Evolutionary conservation across 2,113 vertebrate genomes (phyloP).

Genomic region (Nothocercus julius): DNA sequence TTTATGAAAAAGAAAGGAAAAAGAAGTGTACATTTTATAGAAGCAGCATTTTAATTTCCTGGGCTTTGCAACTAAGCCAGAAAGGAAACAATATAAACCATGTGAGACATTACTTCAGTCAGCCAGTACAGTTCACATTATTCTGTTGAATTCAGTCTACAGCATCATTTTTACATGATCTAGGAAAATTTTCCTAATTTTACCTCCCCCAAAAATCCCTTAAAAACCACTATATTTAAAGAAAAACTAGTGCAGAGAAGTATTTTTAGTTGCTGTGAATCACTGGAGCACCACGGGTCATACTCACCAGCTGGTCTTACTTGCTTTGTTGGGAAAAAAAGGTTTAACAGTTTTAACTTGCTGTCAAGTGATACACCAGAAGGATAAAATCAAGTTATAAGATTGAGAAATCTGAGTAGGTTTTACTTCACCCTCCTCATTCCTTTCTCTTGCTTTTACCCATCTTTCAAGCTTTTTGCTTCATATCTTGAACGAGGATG

Average conservation of each 20-base stretch:
- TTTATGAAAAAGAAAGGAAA: neutral
- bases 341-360: no score
- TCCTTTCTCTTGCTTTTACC: neutral
- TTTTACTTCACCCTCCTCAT: neutral
- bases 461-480: neutral
- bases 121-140: neutral
- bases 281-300: neutral
- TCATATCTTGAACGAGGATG: neutral
- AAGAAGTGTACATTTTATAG: neutral
- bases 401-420: neutral
- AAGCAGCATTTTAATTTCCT: slow-evolving; percentile 35
- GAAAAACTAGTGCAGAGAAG: neutral
- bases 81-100: neutral
- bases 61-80: neutral
- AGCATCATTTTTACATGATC: neutral
- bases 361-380: neutral
- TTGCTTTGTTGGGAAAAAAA: neutral
- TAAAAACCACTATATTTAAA: neutral
- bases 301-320: neutral
- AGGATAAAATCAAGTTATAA: neutral
- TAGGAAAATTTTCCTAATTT: neutral
- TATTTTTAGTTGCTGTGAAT: slow-evolving; percentile 36
- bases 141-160: neutral
- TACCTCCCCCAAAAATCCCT: neutral
- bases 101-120: neutral